Conservation (phyloP, 2,888 invertebrate species). For the Cheilosia impressa region DNA sequence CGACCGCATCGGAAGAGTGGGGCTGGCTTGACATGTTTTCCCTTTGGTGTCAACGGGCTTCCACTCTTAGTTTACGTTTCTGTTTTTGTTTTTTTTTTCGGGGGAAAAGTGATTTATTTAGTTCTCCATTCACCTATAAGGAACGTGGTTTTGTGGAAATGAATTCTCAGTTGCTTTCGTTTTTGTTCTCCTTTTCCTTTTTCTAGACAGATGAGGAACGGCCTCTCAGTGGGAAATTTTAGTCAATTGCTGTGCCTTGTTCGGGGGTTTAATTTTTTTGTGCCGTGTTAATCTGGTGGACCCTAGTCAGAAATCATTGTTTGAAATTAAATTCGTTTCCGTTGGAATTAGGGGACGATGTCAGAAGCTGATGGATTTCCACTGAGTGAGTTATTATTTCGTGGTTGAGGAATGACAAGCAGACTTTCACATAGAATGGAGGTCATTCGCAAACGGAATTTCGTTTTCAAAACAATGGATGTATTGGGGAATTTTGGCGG, state of each 20-base stretch:
- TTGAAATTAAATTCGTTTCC: slow-evolving; percentile 57
- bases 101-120: slow-evolving; percentile 67
- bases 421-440: slow-evolving; percentile 16
- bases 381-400: slow-evolving; percentile 57
- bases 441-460: slow-evolving; percentile 1
- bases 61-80: background rate
- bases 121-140: slow-evolving; percentile 48
- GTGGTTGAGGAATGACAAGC: slow-evolving; percentile 32
- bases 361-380: slow-evolving; percentile 52
- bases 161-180: background rate
- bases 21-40: slow-evolving; percentile 63
- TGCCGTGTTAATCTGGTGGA: slow-evolving; percentile 34
- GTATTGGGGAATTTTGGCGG: background rate
- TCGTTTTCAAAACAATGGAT: background rate
- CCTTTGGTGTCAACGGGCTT: slow-evolving; percentile 69
- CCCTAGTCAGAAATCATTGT: slow-evolving; percentile 58
- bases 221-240: slow-evolving; percentile 34
- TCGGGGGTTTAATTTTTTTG: background rate
- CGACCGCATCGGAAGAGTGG: slow-evolving; percentile 30
- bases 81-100: slow-evolving; percentile 12
- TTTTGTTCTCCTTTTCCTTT: slow-evolving; percentile 1
- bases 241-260: slow-evolving; percentile 59
- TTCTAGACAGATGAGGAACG: slow-evolving; percentile 10
- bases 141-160: slow-evolving; percentile 49
- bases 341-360: slow-evolving; percentile 30